Base-by-base conservation (phyloP, 2,888 invertebrate species). In the Eucera pruinosa region DNA sequence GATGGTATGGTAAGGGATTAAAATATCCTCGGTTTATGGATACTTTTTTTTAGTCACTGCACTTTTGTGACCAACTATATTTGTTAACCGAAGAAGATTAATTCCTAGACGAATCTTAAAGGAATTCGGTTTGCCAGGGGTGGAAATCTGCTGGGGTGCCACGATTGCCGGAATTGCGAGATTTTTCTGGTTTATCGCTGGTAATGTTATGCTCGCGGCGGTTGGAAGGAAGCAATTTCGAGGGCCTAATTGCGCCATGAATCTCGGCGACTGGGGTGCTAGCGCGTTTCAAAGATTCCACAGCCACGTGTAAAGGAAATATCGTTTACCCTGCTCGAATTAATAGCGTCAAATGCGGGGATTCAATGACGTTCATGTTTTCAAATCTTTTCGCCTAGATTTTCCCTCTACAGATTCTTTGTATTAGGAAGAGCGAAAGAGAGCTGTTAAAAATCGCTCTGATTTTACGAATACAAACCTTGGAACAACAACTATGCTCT, bases 201-300 rank as follows among this genome's bases (percentile, higher is more conserved):
- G 57, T 36, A 50, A 58, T 65, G 45, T 50, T 33, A 65, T n/a
- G 60, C 30, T 45, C 54, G 52, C 48, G 64, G 45, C 39, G 39
- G 36, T 61, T 58, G 66, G n/a, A 64, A 18, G 55, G 39, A 61
- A 61, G 55, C 76, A 57, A 70, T 60, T 57, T 64, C 62, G 65
- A 57, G 68, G 27, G 33, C 68, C 39, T 79, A 83, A 81, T 80
- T 75, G 58, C 60, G 25, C 47, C 52, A 80, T 83, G 71, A 80
- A 81, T 80, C 71, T 68, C 57, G 6, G 43, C 23, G 18, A 36
- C 25, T 36, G 5, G 23, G 27, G 30, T 45, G 18, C 36, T 20
- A 30, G 47, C 66, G 60, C 50, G 65, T 36, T 41, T 45, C 50
- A 25, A 62, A 47, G 68, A 47, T 66, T n/a, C 39, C 43, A 27